Evolutionary conservation across 2,113 vertebrate species (phyloP).

Genomic region (Machaerirhynchus nigripectus): DNA sequence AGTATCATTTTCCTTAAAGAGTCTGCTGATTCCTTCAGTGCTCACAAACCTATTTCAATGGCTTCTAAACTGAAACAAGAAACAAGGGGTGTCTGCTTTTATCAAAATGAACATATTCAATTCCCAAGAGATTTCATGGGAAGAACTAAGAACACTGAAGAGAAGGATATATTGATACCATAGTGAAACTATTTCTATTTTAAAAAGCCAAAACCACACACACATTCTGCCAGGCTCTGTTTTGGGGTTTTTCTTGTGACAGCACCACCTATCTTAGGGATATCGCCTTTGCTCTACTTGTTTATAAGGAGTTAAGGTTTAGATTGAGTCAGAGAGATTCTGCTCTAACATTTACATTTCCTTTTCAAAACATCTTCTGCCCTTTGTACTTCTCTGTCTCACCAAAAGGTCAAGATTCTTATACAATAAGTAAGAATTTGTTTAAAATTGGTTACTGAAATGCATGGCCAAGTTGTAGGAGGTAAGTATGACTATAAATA

Average conservation of each 20-base stretch:
- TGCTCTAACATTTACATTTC: conserved; percentile 37
- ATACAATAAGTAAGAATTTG: neutral
- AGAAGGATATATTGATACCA: neutral
- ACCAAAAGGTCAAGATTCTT: conserved; percentile 13
- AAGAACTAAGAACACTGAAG: neutral
- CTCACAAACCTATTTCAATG: neutral
- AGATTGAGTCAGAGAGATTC: neutral
- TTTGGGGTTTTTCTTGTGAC: neutral
- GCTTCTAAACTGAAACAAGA: neutral
- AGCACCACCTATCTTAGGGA: neutral
- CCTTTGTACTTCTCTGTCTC: conserved; percentile 8
- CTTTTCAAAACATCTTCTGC: conserved; percentile 40
- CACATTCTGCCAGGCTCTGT: neutral
- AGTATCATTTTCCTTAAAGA: neutral
- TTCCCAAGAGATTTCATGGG: neutral
- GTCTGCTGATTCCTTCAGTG: neutral
- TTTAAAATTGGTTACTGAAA: neutral
- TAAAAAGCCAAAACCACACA: neutral
- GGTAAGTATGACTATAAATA: neutral
- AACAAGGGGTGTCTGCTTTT: neutral
- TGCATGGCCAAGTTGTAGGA: neutral
- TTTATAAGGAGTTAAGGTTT: conserved; percentile 20
- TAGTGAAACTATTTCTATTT: neutral
- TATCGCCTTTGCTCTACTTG: neutral
- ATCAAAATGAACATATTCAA: neutral